Base-by-base conservation (phyloP, 2,113 vertebrate species). In the Nicator chloris region DNA sequence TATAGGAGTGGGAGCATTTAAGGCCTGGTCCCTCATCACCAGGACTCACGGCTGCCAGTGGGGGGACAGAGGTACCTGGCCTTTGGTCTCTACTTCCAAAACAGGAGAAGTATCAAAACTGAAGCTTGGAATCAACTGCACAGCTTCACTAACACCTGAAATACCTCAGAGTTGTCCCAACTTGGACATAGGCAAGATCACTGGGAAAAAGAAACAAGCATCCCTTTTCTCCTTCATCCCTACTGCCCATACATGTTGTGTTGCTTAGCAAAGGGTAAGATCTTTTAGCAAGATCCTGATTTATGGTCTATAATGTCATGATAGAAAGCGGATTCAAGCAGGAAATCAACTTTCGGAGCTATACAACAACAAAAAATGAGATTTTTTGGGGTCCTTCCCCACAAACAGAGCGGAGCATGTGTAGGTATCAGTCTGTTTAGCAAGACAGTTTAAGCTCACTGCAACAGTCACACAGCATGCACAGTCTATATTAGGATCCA, bases 11-110 rank as follows among this genome's bases (percentile, higher is more conserved):
- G 44, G 30, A 75, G 49, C 20, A 18, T 75, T 79, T 84, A 57
- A 84, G 31, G 77, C 37, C 81, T n/a, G 6, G 28, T 70, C 37
- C 37, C 28, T 81, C 15, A 51, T 39, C 45, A 73, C 31, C 28
- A 54, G 31, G 28, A 45, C 5, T 12, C 19, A 4, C 11, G 31
- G 33, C n/a, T 73, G 28, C 33, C 33, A 0, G 0, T 69, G 23
- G 13, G 31, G 7, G 60, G 13, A 79, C 31, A 51, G 18, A 56
- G 10, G 13, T 42, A 16, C 13, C 30, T 7, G 10, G 20, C 31
- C 53, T 80, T 42, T 9, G 10, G 22, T 50, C 13, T 60, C 79
- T 54, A 9, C 27, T 56, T 22, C n/a, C 18, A 61, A 64, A 80
- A 42, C 6, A 60, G 51, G 27, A 63, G 68, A 72, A 90, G 18